Base-by-base conservation (phyloP, 2,797 vertebrate species). In the Coregonus suidteri region DNA sequence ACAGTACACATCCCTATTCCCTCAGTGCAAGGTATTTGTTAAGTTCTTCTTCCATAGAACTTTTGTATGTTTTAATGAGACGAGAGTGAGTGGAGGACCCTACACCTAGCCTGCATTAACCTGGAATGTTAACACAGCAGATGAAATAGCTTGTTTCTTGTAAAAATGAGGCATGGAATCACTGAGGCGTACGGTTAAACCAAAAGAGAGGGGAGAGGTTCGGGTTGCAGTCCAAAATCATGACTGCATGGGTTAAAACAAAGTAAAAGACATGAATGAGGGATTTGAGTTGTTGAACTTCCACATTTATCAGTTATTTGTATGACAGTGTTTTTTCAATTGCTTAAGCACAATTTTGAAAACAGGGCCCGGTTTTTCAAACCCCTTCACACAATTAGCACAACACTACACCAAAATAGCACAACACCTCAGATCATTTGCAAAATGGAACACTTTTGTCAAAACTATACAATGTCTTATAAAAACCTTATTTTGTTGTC, bases 271-370 rank as follows among this genome's bases (percentile, higher is more conserved):
- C 41, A 11, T 13, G 41, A 47, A 1, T 47, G 41, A 47, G 41
- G 41, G 9, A 47, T 47, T 47, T 47, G 41, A 47, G 41, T 47
- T 47, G 41, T 47, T 47, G 41, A 47, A 47, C 9, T 47, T 47
- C 41, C 41, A 47, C 9, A 47, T 47, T 11, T 11, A 11, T 9
- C 41, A 68, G 35, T 68, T 34, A 34, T 68, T 35, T 16, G n/a
- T 81, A 86, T 85, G 25, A 25, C 25, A 25, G 25, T 25, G 25
- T 25, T 25, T 25, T 25, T 25, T 25, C 25, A 25, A 25, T 25
- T 25, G 25, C 25, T 25, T 25, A 25, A 25, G 25, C 25, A 25
- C 25, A 25, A 25, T 25, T 25, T 25, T 25, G 25, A 25, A 25
- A 25, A 25, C 25, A 25, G 25, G 25, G 25, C 25, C 1, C 25